phyloP scores from a whole-genome alignment of 1,140 invertebrate genomes.

The Heterodera schachtii region DNA sequence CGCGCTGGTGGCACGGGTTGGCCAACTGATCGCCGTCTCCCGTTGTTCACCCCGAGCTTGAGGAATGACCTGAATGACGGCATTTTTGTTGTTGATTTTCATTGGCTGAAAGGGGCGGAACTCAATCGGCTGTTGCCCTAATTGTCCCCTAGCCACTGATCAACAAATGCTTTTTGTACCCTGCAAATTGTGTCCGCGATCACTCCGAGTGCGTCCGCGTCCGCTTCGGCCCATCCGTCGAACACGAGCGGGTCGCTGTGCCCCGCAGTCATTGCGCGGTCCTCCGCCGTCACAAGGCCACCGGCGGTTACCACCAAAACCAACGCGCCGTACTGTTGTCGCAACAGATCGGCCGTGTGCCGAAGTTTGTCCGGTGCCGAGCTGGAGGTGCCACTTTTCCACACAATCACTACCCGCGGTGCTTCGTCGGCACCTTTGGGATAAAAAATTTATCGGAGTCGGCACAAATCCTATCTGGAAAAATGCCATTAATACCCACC shows the following conservation, averaged over 20 bases:
- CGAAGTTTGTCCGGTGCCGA: slow-evolving; percentile 6
- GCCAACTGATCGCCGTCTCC: slow-evolving; percentile 39
- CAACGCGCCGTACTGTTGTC: slow-evolving; percentile 50
- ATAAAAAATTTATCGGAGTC: not conserved
- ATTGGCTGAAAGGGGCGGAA: not conserved
- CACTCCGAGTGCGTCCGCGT: slow-evolving; percentile 52
- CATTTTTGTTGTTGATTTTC: not conserved
- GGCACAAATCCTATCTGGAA: too few species aligned
- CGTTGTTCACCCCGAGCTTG: slow-evolving; percentile 22
- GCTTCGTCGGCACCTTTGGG: slow-evolving; percentile 30
- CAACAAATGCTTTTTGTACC: slow-evolving; percentile 27
- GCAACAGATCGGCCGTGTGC: slow-evolving; percentile 44
- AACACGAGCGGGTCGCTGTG: slow-evolving; percentile 47
- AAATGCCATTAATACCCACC: slow-evolving; percentile 23
- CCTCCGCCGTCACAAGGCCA: slow-evolving; percentile 39
- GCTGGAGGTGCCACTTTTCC: slow-evolving; percentile 58
- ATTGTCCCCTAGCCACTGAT: too few species aligned
- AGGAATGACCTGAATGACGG: slow-evolving; percentile 29
- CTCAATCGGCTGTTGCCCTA: too few species aligned
- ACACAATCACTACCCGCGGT: slow-evolving; percentile 56
- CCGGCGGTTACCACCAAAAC: slow-evolving; percentile 59
- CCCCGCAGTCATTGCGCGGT: slow-evolving; percentile 39
- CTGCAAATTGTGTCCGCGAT: slow-evolving; percentile 62
- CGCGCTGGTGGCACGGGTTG: slow-evolving; percentile 34
- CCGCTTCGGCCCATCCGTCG: slow-evolving; percentile 55